These are phyloP conservation scores for Fulmarus glacialis DNA, from an alignment of 2,113 vertebrate species.

Conservation along the genomic window DNA sequence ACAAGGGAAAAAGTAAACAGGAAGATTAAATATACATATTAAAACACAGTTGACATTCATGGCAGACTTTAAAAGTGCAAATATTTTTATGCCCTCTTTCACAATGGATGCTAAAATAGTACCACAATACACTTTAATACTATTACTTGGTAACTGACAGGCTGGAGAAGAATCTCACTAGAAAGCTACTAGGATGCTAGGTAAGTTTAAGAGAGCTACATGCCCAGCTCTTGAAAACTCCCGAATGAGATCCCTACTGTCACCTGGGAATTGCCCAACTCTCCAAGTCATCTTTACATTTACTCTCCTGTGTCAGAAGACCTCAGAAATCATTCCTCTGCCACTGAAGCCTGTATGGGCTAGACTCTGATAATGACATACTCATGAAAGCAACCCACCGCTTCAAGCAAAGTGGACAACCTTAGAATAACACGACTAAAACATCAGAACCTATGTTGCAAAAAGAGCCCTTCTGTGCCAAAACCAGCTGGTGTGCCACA, in stretches of 20 bases:
- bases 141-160: not conserved
- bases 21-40: not conserved
- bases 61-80: not conserved
- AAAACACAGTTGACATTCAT: not conserved
- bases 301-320: not conserved
- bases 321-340: not conserved
- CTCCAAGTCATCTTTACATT: not conserved
- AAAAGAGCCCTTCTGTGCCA: not conserved
- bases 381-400: not conserved
- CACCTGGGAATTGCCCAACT: not conserved
- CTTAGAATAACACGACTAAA: not conserved
- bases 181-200: not conserved
- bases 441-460: not conserved
- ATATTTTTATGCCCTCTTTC: not conserved
- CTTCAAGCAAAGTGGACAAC: not conserved
- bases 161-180: not conserved
- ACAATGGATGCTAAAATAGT: not conserved
- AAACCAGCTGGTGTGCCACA: not conserved
- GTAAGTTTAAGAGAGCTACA: not conserved
- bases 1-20: not conserved
- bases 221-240: not conserved
- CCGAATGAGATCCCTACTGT: not conserved
- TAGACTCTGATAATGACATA: not conserved
- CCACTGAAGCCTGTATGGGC: not conserved
- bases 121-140: not conserved